phyloP scores from a whole-genome alignment of 2,113 vertebrate species.

The Haemorhous mexicanus region DNA sequence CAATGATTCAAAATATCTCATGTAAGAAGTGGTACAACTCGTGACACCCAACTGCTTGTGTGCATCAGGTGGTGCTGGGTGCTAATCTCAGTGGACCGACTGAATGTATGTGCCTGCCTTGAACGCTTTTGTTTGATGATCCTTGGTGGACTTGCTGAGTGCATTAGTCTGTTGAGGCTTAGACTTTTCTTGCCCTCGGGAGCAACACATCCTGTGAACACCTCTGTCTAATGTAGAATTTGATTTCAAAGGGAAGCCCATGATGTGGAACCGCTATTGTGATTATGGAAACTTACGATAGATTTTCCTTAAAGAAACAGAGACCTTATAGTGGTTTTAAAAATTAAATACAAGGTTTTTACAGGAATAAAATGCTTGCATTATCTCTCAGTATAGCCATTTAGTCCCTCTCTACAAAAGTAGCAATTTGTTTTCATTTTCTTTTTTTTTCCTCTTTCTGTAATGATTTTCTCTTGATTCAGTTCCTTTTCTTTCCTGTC shows the following conservation, averaged over 20 bases:
- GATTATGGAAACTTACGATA: neutral
- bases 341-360: neutral
- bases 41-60: neutral
- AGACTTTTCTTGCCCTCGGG: constrained; percentile 3
- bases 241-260: neutral
- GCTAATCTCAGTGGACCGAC: neutral
- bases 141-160: neutral
- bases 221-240: neutral
- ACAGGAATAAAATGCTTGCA: neutral
- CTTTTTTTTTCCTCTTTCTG: neutral
- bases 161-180: neutral
- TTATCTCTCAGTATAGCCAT: neutral
- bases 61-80: neutral
- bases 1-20: neutral
- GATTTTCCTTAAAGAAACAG: neutral
- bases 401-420: neutral
- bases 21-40: neutral
- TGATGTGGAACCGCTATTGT: neutral
- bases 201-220: neutral
- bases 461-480: neutral
- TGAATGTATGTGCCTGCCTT: neutral
- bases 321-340: neutral
- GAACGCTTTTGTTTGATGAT: constrained; percentile 17
- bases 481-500: neutral
- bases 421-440: neutral